A percentile compares a stretch with the other conserved stretches of the same genome.
These are phyloP conservation scores for Drosophila prolongata DNA, from an alignment of 2,888 invertebrate genomes.

Conservation along the genomic window DNA sequence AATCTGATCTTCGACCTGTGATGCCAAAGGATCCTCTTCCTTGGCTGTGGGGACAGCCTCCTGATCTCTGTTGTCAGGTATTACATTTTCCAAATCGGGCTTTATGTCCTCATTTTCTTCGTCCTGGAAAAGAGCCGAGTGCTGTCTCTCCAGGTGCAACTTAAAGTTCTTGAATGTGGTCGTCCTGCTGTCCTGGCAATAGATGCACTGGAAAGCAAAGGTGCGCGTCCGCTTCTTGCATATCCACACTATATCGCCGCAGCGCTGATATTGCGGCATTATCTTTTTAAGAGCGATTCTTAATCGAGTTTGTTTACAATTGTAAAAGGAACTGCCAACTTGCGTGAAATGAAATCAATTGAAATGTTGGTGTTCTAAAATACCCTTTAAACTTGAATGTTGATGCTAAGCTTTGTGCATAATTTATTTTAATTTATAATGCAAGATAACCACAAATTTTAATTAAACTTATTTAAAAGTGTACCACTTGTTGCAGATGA, in stretches of 20 bases:
- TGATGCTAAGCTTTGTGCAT: too few relatives aligned
- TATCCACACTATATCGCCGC: slow-evolving; percentile 38
- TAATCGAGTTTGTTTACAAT: slow-evolving; percentile 1
- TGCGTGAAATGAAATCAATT: background rate
- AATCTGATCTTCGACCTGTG: background rate
- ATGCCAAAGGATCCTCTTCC: slow-evolving; percentile 7
- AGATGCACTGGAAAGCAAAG: slow-evolving; percentile 43
- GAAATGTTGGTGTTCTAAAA: rapidly evolving
- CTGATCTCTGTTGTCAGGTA: background rate
- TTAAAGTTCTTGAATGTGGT: slow-evolving; percentile 40
- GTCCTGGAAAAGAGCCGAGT: slow-evolving; percentile 9
- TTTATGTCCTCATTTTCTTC: background rate
- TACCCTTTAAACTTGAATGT: slow-evolving; percentile 4
- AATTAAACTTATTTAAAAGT: background rate
- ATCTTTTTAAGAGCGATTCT: background rate
- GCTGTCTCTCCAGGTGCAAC: slow-evolving; percentile 29
- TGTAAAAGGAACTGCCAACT: slow-evolving; percentile 5
- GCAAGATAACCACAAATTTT: too few relatives aligned
- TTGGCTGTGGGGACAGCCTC: background rate
- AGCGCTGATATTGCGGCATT: slow-evolving; percentile 28
- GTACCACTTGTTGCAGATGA: background rate
- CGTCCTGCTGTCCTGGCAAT: slow-evolving; percentile 20
- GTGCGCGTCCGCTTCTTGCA: slow-evolving; percentile 4
- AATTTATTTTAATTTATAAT: too few relatives aligned
- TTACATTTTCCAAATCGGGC: background rate